These are phyloP conservation scores for Zaprionus ghesquierei DNA, from an alignment of 1,140 invertebrate species.

Conservation along the genomic window DNA sequence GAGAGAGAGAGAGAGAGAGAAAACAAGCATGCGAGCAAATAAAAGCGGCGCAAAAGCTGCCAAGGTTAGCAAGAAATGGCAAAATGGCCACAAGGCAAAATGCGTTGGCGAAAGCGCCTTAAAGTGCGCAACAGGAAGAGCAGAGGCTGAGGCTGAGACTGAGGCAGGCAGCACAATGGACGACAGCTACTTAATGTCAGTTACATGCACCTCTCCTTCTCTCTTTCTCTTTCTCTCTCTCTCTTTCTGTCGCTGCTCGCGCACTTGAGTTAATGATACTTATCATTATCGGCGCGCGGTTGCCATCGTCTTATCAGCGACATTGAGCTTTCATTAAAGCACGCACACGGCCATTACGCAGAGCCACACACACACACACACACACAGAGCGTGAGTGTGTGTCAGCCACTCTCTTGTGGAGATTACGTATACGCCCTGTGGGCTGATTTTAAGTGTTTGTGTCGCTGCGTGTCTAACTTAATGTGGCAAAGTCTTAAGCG, in stretches of 20 bases:
- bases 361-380: constrained; percentile 33
- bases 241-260: not conserved
- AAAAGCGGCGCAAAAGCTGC: constrained; percentile 33
- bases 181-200: constrained; percentile 57
- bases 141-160: not conserved
- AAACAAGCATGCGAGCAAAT: constrained; percentile 21
- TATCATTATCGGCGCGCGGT: constrained; percentile 64
- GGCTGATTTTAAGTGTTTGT: constrained; percentile 61
- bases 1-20: not conserved
- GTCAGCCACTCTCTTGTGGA: not conserved
- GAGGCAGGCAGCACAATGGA: constrained; percentile 36
- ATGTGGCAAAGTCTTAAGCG: constrained; percentile 33
- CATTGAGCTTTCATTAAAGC: constrained; percentile 58
- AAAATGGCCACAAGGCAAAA: constrained; percentile 1
- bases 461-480: constrained; percentile 42
- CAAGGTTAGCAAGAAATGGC: constrained; percentile 51
- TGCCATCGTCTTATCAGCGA: constrained; percentile 48
- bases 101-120: constrained; percentile 43
- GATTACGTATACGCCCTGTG: constrained; percentile 68
- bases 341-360: constrained; percentile 52
- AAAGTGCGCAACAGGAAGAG: constrained; percentile 53
- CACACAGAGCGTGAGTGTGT: not conserved
- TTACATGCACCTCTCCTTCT: constrained; percentile 12
- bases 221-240: not conserved
- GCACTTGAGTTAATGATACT: constrained; percentile 70